A percentile compares a stretch with the other conserved stretches of the same genome.
Evolutionary conservation across 2,113 vertebrate genomes (phyloP).

Genomic region (Myotis davidii): DNA sequence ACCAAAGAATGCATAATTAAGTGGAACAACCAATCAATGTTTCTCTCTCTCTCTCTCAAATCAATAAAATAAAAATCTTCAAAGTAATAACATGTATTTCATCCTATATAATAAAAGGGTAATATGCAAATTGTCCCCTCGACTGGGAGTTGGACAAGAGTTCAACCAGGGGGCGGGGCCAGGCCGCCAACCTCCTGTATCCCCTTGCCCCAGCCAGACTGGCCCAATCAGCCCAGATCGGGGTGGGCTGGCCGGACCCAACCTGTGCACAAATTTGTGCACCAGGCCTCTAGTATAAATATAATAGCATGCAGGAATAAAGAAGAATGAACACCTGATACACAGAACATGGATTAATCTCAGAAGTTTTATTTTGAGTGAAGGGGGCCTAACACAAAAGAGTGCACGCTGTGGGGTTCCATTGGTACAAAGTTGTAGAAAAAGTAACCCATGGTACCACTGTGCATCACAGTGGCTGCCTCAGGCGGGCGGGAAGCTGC

Average conservation of each 20-base stretch:
- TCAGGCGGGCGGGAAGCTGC: rapidly evolving
- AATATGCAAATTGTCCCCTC: too few relatives aligned
- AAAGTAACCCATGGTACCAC: not conserved
- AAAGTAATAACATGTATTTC: not conserved
- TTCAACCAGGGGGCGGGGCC: too few relatives aligned
- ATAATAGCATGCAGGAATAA: not conserved
- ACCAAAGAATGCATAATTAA: not conserved
- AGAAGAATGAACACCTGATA: not conserved
- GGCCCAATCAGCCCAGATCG: too few relatives aligned
- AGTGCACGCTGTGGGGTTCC: not conserved
- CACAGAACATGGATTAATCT: not conserved
- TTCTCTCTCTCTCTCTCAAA: not conserved
- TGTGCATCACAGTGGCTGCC: not conserved
- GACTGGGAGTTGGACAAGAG: too few relatives aligned
- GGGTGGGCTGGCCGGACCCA: too few relatives aligned
- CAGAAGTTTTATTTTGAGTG: not conserved
- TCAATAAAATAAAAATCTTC: not conserved
- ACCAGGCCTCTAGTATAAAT: not conserved
- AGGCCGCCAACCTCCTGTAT: too few relatives aligned
- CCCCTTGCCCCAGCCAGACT: too few relatives aligned
- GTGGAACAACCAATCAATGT: not conserved
- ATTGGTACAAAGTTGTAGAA: not conserved
- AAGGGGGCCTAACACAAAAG: not conserved
- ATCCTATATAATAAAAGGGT: not conserved
- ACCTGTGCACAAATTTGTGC: too few relatives aligned